A percentile compares a stretch with the other conserved stretches of the same genome.
Conservation (phyloP, 2,797 vertebrate species). For the Bradypodion pumilum region DNA sequence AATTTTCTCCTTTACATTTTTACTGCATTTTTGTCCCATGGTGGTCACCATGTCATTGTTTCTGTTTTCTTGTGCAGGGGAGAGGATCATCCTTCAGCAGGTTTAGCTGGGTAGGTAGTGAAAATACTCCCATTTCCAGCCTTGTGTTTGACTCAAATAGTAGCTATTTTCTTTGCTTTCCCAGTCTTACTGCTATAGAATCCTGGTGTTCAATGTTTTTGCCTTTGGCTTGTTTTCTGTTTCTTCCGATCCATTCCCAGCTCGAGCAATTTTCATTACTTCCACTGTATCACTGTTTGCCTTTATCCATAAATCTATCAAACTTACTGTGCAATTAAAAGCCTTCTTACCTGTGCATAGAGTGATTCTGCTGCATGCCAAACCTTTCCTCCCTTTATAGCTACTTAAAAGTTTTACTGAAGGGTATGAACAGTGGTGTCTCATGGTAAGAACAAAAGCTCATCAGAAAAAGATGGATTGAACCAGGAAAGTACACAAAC, state of each 20-base stretch:
- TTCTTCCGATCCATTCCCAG: constrained; percentile 41
- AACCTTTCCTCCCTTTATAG: constrained; percentile 38
- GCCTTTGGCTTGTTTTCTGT: constrained; percentile 35
- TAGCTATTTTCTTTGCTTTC: constrained; percentile 29
- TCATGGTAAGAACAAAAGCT: not conserved
- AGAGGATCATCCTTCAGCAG: constrained; percentile 89
- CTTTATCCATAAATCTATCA: constrained; percentile 48
- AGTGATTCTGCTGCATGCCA: constrained; percentile 46
- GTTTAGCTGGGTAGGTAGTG: constrained; percentile 96
- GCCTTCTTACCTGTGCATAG: constrained; percentile 39
- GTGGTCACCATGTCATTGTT: constrained; percentile 64
- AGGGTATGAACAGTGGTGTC: constrained; percentile 11
- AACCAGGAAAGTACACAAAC: not conserved
- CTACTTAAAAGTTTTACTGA: constrained; percentile 37
- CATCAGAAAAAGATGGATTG: not conserved
- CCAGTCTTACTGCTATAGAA: constrained; percentile 35
- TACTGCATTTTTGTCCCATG: constrained; percentile 23
- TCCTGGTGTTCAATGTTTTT: constrained; percentile 19
- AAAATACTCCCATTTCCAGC: constrained; percentile 40
- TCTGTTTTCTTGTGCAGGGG: constrained; percentile 86
- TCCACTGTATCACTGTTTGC: constrained; percentile 34
- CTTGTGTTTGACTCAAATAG: constrained; percentile 59
- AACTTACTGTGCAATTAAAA: constrained; percentile 20
- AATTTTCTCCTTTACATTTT: constrained; percentile 11
- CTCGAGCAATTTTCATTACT: constrained; percentile 44